These are phyloP conservation scores for Nowickia ferox DNA, from an alignment of 2,888 invertebrate species.

Conservation along the genomic window DNA sequence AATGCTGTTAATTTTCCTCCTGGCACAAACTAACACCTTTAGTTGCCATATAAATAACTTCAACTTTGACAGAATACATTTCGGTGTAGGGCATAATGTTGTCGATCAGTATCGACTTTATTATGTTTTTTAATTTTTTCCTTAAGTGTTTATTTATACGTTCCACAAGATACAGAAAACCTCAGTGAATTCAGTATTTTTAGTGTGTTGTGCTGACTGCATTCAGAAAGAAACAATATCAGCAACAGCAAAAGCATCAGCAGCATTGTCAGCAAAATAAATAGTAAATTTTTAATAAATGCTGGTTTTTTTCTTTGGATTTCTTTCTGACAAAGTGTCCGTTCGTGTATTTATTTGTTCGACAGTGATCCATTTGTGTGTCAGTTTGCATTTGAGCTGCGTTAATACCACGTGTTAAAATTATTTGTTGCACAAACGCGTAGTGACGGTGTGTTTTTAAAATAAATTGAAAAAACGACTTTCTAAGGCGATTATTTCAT, in stretches of 20 bases:
- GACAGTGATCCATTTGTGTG: slow-evolving; percentile 5
- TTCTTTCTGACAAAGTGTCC: slow-evolving; percentile 52
- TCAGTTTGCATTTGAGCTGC: slow-evolving; percentile 19
- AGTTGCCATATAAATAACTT: no score
- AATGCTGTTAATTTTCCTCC: no score
- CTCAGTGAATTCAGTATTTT: slow-evolving; percentile 48
- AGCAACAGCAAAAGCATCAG: not conserved
- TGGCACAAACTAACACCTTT: no score
- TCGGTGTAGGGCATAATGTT: not conserved
- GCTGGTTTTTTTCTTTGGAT: slow-evolving; percentile 55
- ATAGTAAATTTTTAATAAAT: slow-evolving; percentile 33
- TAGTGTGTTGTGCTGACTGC: slow-evolving; percentile 39
- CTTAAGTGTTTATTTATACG: not conserved
- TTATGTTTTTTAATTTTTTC: not conserved
- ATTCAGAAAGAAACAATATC: slow-evolving; percentile 18
- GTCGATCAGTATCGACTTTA: not conserved
- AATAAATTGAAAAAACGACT: slow-evolving; percentile 19
- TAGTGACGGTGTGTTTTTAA: slow-evolving; percentile 8
- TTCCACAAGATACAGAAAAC: slow-evolving; percentile 32
- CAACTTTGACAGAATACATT: not conserved
- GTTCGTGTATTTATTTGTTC: slow-evolving; percentile 13
- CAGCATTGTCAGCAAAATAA: slow-evolving; percentile 23
- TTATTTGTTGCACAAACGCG: slow-evolving; percentile 27
- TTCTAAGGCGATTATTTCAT: slow-evolving; percentile 28
- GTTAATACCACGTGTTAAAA: slow-evolving; percentile 44